Evolutionary conservation across 2,888 invertebrate species (phyloP).

Genomic region (Trichogramma evanescens): DNA sequence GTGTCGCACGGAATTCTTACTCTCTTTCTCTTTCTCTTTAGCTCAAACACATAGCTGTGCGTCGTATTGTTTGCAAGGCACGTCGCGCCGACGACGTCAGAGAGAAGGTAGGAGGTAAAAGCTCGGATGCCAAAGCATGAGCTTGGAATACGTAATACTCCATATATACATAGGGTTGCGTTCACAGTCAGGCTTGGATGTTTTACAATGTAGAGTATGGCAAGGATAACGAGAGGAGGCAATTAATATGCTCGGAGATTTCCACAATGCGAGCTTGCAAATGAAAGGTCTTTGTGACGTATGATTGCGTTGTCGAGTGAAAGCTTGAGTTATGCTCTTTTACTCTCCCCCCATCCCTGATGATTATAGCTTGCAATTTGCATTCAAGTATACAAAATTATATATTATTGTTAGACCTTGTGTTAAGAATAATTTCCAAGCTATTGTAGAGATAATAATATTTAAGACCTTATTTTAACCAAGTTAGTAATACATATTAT

Average conservation of each 20-base stretch:
- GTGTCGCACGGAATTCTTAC: background rate
- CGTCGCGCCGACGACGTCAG: too few species aligned
- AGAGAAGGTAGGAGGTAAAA: conserved; percentile 27
- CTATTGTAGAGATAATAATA: too few species aligned
- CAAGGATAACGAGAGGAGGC: conserved; percentile 46
- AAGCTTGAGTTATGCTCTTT: conserved; percentile 47
- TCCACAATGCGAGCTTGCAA: conserved; percentile 48
- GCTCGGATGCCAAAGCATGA: conserved; percentile 39
- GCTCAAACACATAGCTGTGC: too few species aligned
- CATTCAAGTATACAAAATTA: too few species aligned
- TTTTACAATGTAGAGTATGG: conserved; percentile 1
- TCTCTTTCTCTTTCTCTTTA: background rate
- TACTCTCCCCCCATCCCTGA: background rate
- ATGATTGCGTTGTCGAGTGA: conserved; percentile 49
- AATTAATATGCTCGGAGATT: conserved; percentile 47
- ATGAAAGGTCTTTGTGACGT: conserved; percentile 50
- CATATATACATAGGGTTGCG: conserved; percentile 29
- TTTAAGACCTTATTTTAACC: too few species aligned
- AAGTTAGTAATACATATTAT: too few species aligned
- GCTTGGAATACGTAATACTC: conserved; percentile 45
- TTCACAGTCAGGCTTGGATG: conserved; percentile 16
- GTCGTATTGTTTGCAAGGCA: too few species aligned
- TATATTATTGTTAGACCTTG: too few species aligned
- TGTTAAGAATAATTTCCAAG: too few species aligned
- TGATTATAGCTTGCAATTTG: too few species aligned